Percentiles rank a stretch among this genome's conserved stretches.
Conservation (phyloP, 2,113 vertebrate species). For the Raja brachyura region DNA sequence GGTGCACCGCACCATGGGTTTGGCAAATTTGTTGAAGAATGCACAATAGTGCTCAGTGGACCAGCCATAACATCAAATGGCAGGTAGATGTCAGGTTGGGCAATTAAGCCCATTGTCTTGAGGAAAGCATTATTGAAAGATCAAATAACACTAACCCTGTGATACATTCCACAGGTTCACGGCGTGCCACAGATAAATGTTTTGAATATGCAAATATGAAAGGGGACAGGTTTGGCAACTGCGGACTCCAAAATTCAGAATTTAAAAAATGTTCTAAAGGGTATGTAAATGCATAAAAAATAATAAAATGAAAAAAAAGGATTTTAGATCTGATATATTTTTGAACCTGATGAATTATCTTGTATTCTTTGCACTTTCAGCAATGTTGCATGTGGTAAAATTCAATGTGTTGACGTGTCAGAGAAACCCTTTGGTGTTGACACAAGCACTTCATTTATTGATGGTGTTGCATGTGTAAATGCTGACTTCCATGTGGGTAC, state of each 20-base stretch:
- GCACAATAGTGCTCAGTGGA: too few species aligned
- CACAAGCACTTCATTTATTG: constrained; percentile 42
- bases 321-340: background rate
- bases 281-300: constrained; percentile 57
- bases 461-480: constrained; percentile 54
- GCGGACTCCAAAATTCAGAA: constrained; percentile 47
- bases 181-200: constrained; percentile 60
- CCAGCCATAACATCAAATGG: too few species aligned
- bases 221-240: constrained; percentile 73
- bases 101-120: background rate
- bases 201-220: constrained; percentile 57
- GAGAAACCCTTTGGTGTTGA: constrained; percentile 47
- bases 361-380: constrained; percentile 46
- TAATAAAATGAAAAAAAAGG: background rate
- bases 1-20: too few species aligned
- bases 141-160: background rate
- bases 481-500: constrained; percentile 69
- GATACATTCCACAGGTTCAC: background rate
- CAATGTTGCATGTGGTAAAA: constrained; percentile 71
- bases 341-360: background rate
- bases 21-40: too few species aligned
- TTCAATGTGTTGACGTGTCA: constrained; percentile 67
- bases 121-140: too few species aligned
- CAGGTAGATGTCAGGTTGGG: too few species aligned
- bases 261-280: constrained; percentile 53